Conservation (phyloP, 2,797 vertebrate genomes). For the Tarsius wallacei region DNA sequence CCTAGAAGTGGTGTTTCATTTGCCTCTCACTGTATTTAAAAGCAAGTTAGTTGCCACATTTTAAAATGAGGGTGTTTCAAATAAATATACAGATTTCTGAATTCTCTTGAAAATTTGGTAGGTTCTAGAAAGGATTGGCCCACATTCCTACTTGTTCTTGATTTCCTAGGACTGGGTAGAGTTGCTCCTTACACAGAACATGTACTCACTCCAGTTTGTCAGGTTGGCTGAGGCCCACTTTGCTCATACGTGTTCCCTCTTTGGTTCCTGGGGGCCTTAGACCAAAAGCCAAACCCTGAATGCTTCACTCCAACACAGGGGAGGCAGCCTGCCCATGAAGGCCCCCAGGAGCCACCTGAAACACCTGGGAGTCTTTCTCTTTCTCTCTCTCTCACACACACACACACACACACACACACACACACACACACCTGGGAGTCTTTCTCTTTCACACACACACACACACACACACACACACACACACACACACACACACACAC, state of each 20-base stretch:
- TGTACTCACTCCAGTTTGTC: neutral
- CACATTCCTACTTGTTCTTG: neutral
- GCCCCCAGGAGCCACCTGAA: neutral
- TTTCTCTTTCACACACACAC: no score
- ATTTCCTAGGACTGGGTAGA: neutral
- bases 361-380: neutral
- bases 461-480: no score
- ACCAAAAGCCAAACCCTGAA: neutral
- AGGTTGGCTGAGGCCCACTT: neutral
- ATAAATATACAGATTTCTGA: conserved; percentile 28
- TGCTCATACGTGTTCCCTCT: neutral
- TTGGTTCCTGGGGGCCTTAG: neutral
- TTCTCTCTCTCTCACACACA: no score
- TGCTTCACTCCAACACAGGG: neutral
- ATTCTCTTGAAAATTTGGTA: neutral
- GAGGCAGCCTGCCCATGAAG: neutral
- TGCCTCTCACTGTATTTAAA: neutral
- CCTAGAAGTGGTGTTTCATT: neutral
- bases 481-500: no score
- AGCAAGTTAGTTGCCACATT: neutral
- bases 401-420: no score
- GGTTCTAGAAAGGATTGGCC: neutral
- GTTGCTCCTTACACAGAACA: neutral
- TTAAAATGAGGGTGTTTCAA: conserved; percentile 45
- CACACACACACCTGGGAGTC: no score